phyloP scores from a whole-genome alignment of 2,113 vertebrate genomes.

The Tenrec ecaudatus region DNA sequence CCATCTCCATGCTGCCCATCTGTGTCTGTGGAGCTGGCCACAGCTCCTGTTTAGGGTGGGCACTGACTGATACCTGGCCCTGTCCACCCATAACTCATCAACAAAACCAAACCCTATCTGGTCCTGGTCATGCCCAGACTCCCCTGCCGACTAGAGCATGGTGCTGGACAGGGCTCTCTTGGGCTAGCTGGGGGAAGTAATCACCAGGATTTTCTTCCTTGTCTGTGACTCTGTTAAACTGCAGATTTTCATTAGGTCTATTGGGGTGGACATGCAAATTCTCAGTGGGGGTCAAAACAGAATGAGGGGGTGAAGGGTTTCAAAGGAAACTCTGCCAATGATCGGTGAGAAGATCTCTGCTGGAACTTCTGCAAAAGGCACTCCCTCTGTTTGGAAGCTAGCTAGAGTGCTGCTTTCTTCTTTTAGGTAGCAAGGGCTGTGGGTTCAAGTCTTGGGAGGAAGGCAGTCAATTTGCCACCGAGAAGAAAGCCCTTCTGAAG shows the following conservation, averaged over 20 bases:
- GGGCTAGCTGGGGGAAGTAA: neutral
- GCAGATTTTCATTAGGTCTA: neutral
- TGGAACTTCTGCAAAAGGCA: neutral
- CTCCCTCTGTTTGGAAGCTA: neutral
- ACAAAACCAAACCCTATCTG: neutral
- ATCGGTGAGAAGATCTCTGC: neutral
- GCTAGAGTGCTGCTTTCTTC: neutral
- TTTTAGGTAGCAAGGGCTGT: neutral
- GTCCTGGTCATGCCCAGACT: neutral
- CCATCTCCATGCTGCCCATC: neutral
- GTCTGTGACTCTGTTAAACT: neutral
- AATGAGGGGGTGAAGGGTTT: neutral
- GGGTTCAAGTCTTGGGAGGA: neutral
- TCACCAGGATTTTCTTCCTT: neutral
- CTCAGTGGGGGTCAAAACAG: neutral
- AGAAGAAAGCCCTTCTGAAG: slow-evolving; percentile 1
- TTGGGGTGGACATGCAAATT: neutral
- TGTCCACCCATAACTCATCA: neutral
- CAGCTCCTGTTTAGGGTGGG: neutral
- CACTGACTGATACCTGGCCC: neutral
- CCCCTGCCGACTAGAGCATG: neutral
- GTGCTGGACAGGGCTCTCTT: neutral
- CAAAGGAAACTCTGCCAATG: neutral
- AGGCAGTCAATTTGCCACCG: neutral
- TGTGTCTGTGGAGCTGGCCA: neutral